Percentiles rank a stretch among this genome's conserved stretches.
Conservation (phyloP, 2,888 invertebrate genomes). For the Scaptomyza tumidula region DNA sequence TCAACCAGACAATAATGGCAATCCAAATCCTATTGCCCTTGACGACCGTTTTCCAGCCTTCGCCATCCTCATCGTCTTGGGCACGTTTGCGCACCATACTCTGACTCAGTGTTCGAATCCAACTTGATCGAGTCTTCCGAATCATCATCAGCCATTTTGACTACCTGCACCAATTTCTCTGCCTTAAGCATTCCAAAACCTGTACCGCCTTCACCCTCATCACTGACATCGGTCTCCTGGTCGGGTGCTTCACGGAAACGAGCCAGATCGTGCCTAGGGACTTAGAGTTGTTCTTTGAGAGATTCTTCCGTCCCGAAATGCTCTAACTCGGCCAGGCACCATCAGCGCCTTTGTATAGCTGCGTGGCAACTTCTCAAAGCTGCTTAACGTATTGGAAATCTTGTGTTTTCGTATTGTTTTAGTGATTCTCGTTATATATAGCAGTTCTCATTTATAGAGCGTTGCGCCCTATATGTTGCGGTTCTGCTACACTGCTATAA, state of each 20-base stretch:
- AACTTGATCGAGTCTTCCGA: conserved; percentile 94
- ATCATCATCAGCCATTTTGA: conserved; percentile 86
- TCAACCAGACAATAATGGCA: conserved; percentile 98
- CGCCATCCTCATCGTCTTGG: conserved; percentile 92
- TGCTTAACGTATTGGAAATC: too few relatives aligned
- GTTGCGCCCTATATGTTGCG: too few relatives aligned
- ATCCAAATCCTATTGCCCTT: conserved; percentile 96
- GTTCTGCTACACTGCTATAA: too few relatives aligned
- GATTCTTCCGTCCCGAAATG: conserved; percentile 92
- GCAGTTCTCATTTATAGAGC: too few relatives aligned
- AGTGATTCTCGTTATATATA: too few relatives aligned
- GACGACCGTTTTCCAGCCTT: conserved; percentile 96
- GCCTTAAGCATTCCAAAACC: conserved; percentile 82
- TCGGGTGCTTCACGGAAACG: conserved; percentile 94
- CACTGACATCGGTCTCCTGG: conserved; percentile 91
- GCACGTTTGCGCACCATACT: conserved; percentile 86
- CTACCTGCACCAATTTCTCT: conserved; percentile 69
- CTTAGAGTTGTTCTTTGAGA: conserved; percentile 97
- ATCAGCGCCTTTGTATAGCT: too few relatives aligned
- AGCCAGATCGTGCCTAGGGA: conserved; percentile 95
- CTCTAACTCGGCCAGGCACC: conserved; percentile 94
- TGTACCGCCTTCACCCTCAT: conserved; percentile 81
- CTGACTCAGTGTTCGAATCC: conserved; percentile 93
- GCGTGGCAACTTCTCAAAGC: too few relatives aligned
- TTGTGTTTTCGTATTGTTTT: too few relatives aligned